Conservation (phyloP, 1,140 invertebrate genomes). For the Anastrepha obliqua region DNA sequence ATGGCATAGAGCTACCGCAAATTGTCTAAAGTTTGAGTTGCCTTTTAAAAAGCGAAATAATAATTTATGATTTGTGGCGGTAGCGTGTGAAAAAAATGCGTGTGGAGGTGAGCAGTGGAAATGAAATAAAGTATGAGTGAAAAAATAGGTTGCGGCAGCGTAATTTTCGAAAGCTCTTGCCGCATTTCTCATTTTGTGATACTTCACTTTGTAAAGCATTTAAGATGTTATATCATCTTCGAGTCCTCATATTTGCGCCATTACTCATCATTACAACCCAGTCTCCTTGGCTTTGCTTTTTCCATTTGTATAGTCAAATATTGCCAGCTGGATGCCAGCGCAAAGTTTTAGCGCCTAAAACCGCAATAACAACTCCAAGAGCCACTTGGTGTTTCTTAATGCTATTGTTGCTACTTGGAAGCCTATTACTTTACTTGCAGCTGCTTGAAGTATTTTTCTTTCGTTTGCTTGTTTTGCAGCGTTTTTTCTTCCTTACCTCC, state of each 20-base stretch:
- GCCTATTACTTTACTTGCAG: neutral
- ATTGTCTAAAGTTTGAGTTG: neutral
- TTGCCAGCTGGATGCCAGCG: too few species aligned
- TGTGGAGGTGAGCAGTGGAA: neutral
- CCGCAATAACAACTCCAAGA: neutral
- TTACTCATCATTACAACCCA: too few species aligned
- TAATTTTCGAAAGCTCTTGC: neutral
- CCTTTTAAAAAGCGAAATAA: slow-evolving; percentile 22
- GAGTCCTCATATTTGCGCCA: neutral
- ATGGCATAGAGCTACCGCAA: neutral
- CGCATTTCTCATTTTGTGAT: neutral
- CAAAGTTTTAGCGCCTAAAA: too few species aligned
- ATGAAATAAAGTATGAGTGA: neutral
- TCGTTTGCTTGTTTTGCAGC: neutral
- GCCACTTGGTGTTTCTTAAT: neutral
- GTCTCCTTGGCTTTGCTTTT: too few species aligned
- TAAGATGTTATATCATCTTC: slow-evolving; percentile 3
- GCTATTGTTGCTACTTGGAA: neutral
- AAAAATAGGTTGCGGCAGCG: neutral
- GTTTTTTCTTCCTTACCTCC: neutral
- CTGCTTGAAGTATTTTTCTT: neutral
- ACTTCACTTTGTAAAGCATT: slow-evolving; percentile 19
- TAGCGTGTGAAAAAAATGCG: neutral
- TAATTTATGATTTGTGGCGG: slow-evolving; percentile 30
- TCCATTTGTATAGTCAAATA: too few species aligned